Evolutionary conservation across 2,888 invertebrate genomes (phyloP), one percentile per base, ranked within the genome.

Genomic region (Drosophila aldrichi): DNA sequence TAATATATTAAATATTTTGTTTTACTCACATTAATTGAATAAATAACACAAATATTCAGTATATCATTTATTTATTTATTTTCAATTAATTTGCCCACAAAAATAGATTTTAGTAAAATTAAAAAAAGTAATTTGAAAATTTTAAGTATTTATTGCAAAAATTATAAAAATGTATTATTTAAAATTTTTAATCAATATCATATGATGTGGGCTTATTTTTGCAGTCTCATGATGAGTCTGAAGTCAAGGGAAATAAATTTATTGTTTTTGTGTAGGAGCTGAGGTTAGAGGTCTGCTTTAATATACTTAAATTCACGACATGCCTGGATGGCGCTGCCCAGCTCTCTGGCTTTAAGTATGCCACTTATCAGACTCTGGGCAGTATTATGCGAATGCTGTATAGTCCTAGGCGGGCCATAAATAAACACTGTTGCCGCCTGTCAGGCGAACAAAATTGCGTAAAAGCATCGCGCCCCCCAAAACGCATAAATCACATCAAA

Each of bases 341-440:
- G 25, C 52, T 68, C 52, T 68, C 58, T 51, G 38, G 18, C 61
- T 59, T 70, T 79, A 77, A 77, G 70, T 70, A 41, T 36, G 61
- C 65, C 87, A 82, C 85, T 82, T 82, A 82, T 87, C 88, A 66
- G 82, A 43, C 59, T 66, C 51, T 41, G 51, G 20, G 48, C 67
- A 72, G 65, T 34, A 67, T 78, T 54, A 74, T 69, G 46, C 64
- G 43, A 22, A 36, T 43, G 43, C 41, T 29, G 74, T 18, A 69
- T 46, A 48, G 73, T 61, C 75, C 49, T 59, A 38, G 48, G 76
- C 76, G 64, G 65, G 66, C 66, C 82, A 88, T 88, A 83, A 83
- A 83, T 88, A 83, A 83, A 80, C 77, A 69, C 69, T 70, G 77
- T 77, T 67, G 82, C 69, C 77, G 80, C 74, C 77, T 85, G 85